Percentiles rank a stretch among this genome's conserved stretches.
These are phyloP conservation scores for Dinothrombium tinctorium DNA, from an alignment of 1,140 invertebrate species.

Conservation along the genomic window DNA sequence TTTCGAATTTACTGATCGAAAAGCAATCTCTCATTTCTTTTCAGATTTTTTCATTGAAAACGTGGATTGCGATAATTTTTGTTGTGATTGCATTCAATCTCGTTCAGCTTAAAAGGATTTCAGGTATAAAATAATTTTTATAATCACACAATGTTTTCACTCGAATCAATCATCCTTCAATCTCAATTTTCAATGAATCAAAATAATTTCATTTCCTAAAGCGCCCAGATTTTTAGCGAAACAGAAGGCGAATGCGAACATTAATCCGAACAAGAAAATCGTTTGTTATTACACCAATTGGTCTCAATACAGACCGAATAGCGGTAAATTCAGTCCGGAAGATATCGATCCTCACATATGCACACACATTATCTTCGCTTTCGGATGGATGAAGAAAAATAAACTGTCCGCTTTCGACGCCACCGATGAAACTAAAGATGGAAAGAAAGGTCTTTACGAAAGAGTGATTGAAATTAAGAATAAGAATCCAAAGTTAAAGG, in stretches of 20 bases:
- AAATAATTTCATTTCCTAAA: too few species aligned
- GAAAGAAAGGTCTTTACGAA: constrained; percentile 67
- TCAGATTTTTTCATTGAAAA: too few species aligned
- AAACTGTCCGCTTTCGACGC: constrained; percentile 70
- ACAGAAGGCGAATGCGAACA: background rate
- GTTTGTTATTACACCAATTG: constrained; percentile 32
- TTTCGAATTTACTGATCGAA: too few species aligned
- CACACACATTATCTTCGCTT: constrained; percentile 85
- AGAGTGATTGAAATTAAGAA: constrained; percentile 57
- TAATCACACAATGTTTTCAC: too few species aligned
- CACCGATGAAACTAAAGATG: constrained; percentile 76
- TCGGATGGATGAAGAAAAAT: constrained; percentile 88
- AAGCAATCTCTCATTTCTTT: too few species aligned
- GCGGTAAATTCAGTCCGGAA: constrained; percentile 78
- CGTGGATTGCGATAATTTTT: too few species aligned
- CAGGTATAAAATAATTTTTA: too few species aligned
- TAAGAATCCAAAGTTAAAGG: constrained; percentile 64
- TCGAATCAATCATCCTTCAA: too few species aligned
- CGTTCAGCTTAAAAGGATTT: too few species aligned
- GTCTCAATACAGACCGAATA: constrained; percentile 79
- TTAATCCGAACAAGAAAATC: constrained; percentile 5
- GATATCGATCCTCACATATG: constrained; percentile 84
- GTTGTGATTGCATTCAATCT: too few species aligned
- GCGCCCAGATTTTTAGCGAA: too few species aligned
- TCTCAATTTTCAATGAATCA: too few species aligned